Percentiles rank a stretch among this genome's conserved stretches.
phyloP scores from a whole-genome alignment of 2,888 invertebrate species.

The Acleris holmiana region DNA sequence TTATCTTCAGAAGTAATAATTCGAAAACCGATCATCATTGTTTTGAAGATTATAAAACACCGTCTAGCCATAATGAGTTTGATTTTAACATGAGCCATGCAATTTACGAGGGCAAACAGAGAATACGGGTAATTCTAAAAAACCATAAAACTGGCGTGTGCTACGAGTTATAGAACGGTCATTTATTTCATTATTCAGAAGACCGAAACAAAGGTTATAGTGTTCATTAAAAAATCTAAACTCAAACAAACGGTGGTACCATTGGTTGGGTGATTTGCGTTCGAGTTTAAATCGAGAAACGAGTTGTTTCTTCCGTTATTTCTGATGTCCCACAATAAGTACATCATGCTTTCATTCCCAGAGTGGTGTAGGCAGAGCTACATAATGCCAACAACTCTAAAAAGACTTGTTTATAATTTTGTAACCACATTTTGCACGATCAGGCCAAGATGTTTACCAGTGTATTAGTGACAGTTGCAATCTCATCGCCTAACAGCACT shows the following conservation, averaged over 20 bases:
- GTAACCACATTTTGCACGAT: no score
- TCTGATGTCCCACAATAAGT: no score
- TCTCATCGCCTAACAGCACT: no score
- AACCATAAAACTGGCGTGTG: conserved; percentile 69
- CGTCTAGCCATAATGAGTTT: conserved; percentile 16
- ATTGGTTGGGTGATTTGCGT: conserved; percentile 34
- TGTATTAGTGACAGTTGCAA: no score
- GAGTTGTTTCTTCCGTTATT: background rate
- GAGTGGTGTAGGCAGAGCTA: no score
- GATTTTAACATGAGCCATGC: conserved; percentile 29
- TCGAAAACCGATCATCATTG: background rate
- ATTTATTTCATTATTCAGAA: conserved; percentile 65
- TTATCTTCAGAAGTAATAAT: no score
- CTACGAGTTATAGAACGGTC: conserved; percentile 55
- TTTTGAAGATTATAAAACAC: background rate
- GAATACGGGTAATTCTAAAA: conserved; percentile 31
- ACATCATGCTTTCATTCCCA: no score
- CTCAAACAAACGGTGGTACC: conserved; percentile 46
- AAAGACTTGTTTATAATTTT: no score
- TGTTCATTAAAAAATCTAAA: conserved; percentile 64
- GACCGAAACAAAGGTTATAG: conserved; percentile 53
- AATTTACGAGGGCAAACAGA: conserved; percentile 31
- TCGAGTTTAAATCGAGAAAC: conserved; percentile 38
- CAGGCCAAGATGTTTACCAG: no score
- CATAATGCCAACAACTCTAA: no score